Conservation (phyloP, 2,113 vertebrate species). For the Psettodes erumei region DNA sequence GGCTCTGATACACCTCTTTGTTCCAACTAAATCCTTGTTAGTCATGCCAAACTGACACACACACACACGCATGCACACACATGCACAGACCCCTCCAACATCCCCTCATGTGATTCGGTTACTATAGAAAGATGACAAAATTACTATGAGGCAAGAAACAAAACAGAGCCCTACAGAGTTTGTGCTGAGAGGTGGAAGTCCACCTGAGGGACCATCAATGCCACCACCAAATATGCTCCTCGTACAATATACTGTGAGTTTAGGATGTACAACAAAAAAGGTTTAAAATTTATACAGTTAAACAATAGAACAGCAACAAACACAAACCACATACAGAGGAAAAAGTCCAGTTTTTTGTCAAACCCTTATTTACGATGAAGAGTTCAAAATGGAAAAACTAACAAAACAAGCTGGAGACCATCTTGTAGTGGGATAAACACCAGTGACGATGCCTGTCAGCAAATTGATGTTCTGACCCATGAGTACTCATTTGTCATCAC, state of each 20-base stretch:
- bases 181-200: background rate
- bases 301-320: slow-evolving; percentile 5
- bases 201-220: too few species aligned
- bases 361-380: background rate
- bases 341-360: background rate
- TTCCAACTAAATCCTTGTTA: slow-evolving; percentile 60
- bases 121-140: slow-evolving; percentile 49
- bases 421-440: too few species aligned
- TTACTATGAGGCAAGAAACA: slow-evolving; percentile 27
- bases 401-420: too few species aligned
- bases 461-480: too few species aligned
- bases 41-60: slow-evolving; percentile 56
- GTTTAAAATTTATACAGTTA: background rate
- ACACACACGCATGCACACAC: slow-evolving; percentile 5
- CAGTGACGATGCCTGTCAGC: too few species aligned
- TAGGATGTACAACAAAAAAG: background rate
- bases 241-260: background rate
- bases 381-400: too few species aligned
- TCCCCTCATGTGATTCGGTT: slow-evolving; percentile 34
- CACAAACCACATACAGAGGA: slow-evolving; percentile 6
- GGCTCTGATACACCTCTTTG: slow-evolving; percentile 54
- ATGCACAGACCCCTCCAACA: slow-evolving; percentile 17
- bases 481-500: too few species aligned
- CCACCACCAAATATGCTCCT: background rate
- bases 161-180: slow-evolving; percentile 14